Conservation (phyloP, 2,888 invertebrate species). For the Cyrtodaria siliqua region DNA sequence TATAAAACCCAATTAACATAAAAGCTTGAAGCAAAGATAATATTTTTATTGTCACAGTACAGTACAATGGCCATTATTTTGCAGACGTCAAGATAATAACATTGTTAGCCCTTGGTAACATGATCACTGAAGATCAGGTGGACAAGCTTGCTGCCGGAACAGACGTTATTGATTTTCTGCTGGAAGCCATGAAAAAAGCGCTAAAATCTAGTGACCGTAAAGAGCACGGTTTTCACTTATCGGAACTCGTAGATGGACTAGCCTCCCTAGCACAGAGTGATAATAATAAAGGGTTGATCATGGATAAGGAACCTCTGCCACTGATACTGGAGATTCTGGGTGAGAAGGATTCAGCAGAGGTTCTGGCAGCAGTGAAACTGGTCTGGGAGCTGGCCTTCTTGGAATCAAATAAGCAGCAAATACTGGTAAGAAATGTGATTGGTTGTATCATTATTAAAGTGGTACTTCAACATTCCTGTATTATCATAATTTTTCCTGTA, state of each 20-base stretch:
- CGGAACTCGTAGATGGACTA: conserved; percentile 74
- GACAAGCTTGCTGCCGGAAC: conserved; percentile 67
- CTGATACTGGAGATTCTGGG: conserved; percentile 57
- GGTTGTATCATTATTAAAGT: no score
- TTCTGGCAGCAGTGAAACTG: conserved; percentile 62
- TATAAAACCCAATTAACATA: no score
- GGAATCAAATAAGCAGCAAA: conserved; percentile 66
- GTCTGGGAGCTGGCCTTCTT: conserved; percentile 75
- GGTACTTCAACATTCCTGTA: no score
- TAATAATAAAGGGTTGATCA: conserved; percentile 70
- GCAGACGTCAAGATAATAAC: conserved; percentile 75
- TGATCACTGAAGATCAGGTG: conserved; percentile 76
- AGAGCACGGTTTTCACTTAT: conserved; percentile 70
- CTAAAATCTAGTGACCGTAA: conserved; percentile 54
- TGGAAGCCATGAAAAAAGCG: conserved; percentile 63
- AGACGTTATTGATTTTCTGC: conserved; percentile 71
- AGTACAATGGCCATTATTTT: no score
- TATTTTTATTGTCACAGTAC: no score
- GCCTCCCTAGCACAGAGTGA: conserved; percentile 75
- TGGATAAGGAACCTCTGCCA: conserved; percentile 58
- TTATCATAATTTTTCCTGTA: no score
- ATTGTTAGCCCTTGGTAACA: conserved; percentile 72
- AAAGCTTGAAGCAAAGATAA: no score
- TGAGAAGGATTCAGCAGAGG: conserved; percentile 52
- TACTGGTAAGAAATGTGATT: conserved; percentile 62